Percentiles rank a stretch among this genome's conserved stretches.
Evolutionary conservation across 2,113 vertebrate species (phyloP).

Genomic region (Vulpes vulpes): DNA sequence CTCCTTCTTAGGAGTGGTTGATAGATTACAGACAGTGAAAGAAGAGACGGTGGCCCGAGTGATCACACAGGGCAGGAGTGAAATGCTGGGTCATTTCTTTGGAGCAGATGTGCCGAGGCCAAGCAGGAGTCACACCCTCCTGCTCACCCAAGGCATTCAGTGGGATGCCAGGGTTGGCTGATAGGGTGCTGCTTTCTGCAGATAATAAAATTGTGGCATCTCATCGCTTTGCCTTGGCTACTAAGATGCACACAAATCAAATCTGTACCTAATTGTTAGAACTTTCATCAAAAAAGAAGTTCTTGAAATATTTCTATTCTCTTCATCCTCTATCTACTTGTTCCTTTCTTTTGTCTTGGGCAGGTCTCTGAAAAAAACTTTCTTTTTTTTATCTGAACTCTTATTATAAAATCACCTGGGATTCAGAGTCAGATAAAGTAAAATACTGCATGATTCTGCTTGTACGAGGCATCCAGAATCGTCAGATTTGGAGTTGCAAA

Average conservation of each 20-base stretch:
- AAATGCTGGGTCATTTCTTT: background rate
- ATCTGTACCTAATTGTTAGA: background rate
- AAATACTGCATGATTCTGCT: background rate
- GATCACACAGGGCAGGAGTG: background rate
- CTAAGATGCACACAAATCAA: background rate
- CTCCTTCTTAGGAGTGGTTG: background rate
- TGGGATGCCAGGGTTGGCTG: background rate
- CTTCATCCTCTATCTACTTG: background rate
- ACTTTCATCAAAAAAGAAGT: background rate
- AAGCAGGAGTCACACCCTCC: background rate
- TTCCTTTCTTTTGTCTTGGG: background rate
- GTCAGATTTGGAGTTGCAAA: background rate
- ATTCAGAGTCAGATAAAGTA: background rate
- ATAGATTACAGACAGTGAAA: background rate
- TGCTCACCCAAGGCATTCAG: background rate
- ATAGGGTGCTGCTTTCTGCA: background rate
- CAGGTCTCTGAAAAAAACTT: background rate
- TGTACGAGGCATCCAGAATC: background rate
- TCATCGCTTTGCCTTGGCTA: background rate
- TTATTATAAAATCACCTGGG: background rate
- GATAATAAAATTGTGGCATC: background rate
- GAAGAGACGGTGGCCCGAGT: background rate
- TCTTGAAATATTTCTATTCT: background rate
- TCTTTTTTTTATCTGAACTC: background rate
- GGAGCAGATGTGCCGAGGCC: background rate